phyloP scores from a whole-genome alignment of 1,140 invertebrate species.

The Philopotamus ludificatus region DNA sequence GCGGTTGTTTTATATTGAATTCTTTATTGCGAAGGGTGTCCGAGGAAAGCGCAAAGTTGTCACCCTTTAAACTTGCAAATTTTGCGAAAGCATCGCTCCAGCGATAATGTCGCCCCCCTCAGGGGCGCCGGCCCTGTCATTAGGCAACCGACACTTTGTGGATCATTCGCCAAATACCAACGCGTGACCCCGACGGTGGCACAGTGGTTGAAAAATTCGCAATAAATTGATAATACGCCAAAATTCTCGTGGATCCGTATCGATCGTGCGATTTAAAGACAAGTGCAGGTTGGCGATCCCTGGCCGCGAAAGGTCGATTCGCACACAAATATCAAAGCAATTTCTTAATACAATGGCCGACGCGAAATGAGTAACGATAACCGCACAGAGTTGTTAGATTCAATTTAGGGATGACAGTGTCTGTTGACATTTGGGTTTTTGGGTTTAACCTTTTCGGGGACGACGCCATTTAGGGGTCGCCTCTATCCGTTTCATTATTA shows the following conservation, averaged over 20 bases:
- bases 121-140: conserved; percentile 31
- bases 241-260: too few relatives aligned
- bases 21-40: conserved; percentile 23
- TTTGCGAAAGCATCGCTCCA: conserved; percentile 14
- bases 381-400: conserved; percentile 9
- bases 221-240: too few relatives aligned
- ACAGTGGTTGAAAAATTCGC: background rate
- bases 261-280: too few relatives aligned
- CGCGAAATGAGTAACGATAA: conserved; percentile 16
- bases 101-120: conserved; percentile 25
- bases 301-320: too few relatives aligned
- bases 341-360: too few relatives aligned
- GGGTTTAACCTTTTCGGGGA: conserved; percentile 40
- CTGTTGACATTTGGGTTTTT: conserved; percentile 41
- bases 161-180: conserved; percentile 28
- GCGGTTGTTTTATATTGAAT: too few relatives aligned
- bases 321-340: too few relatives aligned
- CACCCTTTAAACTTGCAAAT: conserved; percentile 24
- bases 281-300: too few relatives aligned
- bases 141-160: conserved; percentile 39
- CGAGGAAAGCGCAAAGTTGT: conserved; percentile 20
- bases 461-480: conserved; percentile 38
- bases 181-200: conserved; percentile 7
- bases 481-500: conserved; percentile 38
- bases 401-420: conserved; percentile 21